These are phyloP conservation scores for Dione vanillae DNA, from an alignment of 2,888 invertebrate genomes.

Conservation along the genomic window DNA sequence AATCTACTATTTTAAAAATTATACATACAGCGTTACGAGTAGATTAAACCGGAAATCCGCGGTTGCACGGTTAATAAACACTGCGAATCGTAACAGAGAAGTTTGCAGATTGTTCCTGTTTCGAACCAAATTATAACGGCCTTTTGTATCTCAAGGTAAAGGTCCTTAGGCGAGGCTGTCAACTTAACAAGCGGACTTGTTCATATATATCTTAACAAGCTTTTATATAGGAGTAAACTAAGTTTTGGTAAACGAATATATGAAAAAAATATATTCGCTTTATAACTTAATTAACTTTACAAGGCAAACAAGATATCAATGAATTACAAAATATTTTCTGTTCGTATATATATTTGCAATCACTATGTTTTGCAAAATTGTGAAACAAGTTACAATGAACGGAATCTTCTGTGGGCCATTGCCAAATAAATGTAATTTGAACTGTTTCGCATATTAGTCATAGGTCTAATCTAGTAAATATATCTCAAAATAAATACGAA, in stretches of 20 bases:
- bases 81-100: conserved; percentile 12
- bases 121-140: conserved; percentile 10
- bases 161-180: conserved; percentile 32
- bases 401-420: conserved; percentile 49
- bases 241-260: conserved; percentile 24
- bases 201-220: neutral
- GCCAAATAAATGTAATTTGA: conserved; percentile 46
- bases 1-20: neutral
- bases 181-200: conserved; percentile 3
- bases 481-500: too few relatives aligned
- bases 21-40: conserved; percentile 25
- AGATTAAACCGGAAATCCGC: conserved; percentile 23
- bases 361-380: conserved; percentile 48
- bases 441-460: conserved; percentile 9
- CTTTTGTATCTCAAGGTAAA: conserved; percentile 34
- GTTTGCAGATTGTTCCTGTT: conserved; percentile 16
- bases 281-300: conserved; percentile 30
- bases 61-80: conserved; percentile 24
- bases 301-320: conserved; percentile 45
- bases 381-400: conserved; percentile 48
- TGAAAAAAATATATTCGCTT: conserved; percentile 22
- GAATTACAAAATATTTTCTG: conserved; percentile 47
- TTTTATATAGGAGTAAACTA: conserved; percentile 8
- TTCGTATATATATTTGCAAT: conserved; percentile 44
- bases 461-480: too few relatives aligned